phyloP scores from a whole-genome alignment of 2,888 invertebrate genomes.

The Pyralis farinalis region DNA sequence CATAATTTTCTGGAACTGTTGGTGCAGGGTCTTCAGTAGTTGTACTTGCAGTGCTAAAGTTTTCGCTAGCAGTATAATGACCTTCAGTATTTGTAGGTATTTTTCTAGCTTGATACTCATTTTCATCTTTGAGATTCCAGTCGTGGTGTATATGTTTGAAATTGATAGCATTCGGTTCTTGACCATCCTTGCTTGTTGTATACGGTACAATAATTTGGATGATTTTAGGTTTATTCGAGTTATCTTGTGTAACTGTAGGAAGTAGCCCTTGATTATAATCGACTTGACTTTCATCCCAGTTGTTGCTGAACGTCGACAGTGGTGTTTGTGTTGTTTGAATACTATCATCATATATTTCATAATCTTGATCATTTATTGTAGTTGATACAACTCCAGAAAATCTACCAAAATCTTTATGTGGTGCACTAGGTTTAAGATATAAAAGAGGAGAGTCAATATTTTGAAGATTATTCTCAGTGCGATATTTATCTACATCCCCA shows the following conservation, averaged over 20 bases:
- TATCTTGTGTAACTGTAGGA: conserved; percentile 34
- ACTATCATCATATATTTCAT: conserved; percentile 67
- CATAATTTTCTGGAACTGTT: conserved; percentile 65
- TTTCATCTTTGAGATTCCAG: conserved; percentile 42
- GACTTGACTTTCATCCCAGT: conserved; percentile 51
- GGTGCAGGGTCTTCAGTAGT: conserved; percentile 44
- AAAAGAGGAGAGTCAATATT: conserved; percentile 82
- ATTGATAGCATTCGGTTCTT: conserved; percentile 25
- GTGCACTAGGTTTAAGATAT: conserved; percentile 73
- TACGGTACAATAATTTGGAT: conserved; percentile 92
- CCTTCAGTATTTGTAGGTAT: conserved; percentile 58
- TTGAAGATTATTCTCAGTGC: conserved; percentile 68
- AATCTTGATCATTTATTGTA: conserved; percentile 50
- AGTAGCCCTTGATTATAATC: conserved; percentile 42
- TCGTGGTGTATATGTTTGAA: conserved; percentile 68
- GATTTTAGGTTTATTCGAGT: conserved; percentile 81
- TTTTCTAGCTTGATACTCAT: conserved; percentile 70
- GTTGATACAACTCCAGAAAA: conserved; percentile 55
- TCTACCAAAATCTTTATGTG: conserved; percentile 75
- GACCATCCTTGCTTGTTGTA: conserved; percentile 73
- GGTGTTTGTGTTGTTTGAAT: conserved; percentile 45
- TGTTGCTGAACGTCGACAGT: conserved; percentile 31
- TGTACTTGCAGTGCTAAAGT: conserved; percentile 37
- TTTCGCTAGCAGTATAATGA: conserved; percentile 39
- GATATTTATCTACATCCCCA: conserved; percentile 66